Percentiles rank a stretch among this genome's conserved stretches.
phyloP scores from a whole-genome alignment of 1,140 invertebrate species.

The Lithobius niger region DNA sequence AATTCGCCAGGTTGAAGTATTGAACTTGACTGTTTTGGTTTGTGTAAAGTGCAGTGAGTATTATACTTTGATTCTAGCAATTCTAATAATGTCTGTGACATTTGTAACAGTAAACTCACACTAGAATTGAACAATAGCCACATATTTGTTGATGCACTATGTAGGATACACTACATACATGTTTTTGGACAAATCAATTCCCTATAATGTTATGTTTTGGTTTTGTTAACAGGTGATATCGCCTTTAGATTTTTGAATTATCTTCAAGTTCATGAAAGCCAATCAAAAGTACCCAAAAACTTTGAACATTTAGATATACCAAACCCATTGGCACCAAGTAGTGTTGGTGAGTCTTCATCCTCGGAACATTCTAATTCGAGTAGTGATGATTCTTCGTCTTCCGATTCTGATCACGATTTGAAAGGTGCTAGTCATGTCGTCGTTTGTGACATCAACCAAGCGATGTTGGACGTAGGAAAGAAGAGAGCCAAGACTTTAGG shows the following conservation, averaged over 20 bases:
- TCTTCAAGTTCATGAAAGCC: slow-evolving; percentile 24
- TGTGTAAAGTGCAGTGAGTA: too few relatives aligned
- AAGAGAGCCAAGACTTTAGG: slow-evolving; percentile 45
- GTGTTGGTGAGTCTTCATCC: neutral
- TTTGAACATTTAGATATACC: neutral
- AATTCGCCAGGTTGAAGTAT: too few relatives aligned
- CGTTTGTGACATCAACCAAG: slow-evolving; percentile 84
- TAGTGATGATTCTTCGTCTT: neutral
- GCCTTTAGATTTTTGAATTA: slow-evolving; percentile 72
- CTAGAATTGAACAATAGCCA: too few relatives aligned
- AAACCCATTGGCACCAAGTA: too few relatives aligned
- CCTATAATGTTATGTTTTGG: slow-evolving; percentile 5
- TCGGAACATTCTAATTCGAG: neutral
- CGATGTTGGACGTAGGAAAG: slow-evolving; percentile 89
- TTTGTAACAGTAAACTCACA: too few relatives aligned
- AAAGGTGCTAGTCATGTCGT: slow-evolving; percentile 47
- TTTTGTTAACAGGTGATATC: slow-evolving; percentile 52
- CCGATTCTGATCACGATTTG: neutral
- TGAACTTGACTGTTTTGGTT: too few relatives aligned
- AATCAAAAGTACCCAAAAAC: neutral
- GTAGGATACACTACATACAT: too few relatives aligned
- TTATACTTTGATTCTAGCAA: too few relatives aligned
- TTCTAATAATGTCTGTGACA: too few relatives aligned
- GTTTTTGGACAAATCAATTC: too few relatives aligned
- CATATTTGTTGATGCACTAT: too few relatives aligned